Base-by-base conservation (phyloP, 2,888 invertebrate genomes). In the Deilephila elpenor region DNA sequence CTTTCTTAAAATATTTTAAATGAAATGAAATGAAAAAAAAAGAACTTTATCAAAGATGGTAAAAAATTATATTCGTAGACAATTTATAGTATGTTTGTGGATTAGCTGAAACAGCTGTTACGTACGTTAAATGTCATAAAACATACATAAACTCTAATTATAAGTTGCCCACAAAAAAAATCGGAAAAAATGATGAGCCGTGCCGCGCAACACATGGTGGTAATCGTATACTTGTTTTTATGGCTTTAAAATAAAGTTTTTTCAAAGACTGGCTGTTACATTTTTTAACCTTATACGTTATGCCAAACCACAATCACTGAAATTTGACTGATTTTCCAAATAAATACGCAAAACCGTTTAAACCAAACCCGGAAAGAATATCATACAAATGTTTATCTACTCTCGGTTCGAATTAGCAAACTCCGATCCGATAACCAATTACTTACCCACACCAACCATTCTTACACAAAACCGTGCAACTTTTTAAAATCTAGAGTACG, bases 81-180 rank as follows among this genome's bases (percentile, higher is more conserved):
- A 56, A n/a, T 5, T n/a, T 56, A 56, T 56, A n/a, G 56, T 79
- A 89, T 89, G 11, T 11, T 91, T 91, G 91, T 91, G 86, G 72
- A 82, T 82, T 79, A 82, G 83, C 87, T 82, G 86, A 85, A 87
- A 82, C 89, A 88, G 88, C 88, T 88, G 89, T 87, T 70, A 84
- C 82, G 80, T 86, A 86, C 87, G 88, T 92, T 87, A 89, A 88
- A 89, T 89, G 89, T 89, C 88, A 91, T 93, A 92, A 93, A 93
- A 89, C 85, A 86, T 80, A 86, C 90, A 89, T 91, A 89, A 89
- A 89, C 87, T 84, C 89, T 92, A 93, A 92, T 91, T 91, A 91
- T 92, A 93, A 85, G 78, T 79, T 81, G 77, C 82, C 84, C 81
- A 82, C 83, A 62, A 71, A 61, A 73, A 75, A 80, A 75, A 74